Percentiles rank a stretch among this genome's conserved stretches.
These are phyloP conservation scores for Saccostrea glomerata DNA, from an alignment of 1,140 invertebrate species.

Conservation along the genomic window DNA sequence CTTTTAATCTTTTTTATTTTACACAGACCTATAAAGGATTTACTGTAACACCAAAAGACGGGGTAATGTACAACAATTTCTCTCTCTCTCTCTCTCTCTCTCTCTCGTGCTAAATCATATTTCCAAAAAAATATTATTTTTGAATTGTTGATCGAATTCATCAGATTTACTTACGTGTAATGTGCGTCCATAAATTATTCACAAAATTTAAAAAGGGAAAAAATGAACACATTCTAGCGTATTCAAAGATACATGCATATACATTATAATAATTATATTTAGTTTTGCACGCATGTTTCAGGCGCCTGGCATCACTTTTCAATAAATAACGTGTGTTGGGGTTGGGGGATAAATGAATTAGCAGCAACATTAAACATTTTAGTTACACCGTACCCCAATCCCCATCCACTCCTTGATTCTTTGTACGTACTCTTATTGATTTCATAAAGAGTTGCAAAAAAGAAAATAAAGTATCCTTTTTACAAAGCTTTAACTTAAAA, in stretches of 20 bases:
- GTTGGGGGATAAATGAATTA: no score
- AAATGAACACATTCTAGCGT: not conserved
- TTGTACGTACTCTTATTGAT: no score
- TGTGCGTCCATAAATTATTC: no score
- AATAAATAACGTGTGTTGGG: no score
- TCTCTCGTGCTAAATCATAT: not conserved
- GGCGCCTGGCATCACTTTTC: no score
- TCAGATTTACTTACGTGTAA: no score
- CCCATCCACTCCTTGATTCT: no score
- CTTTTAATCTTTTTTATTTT: conserved; percentile 26
- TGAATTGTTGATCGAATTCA: not conserved
- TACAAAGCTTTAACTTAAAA: no score
- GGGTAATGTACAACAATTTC: not conserved
- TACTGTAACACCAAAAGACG: not conserved
- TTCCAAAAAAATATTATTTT: not conserved
- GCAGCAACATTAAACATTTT: no score
- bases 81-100: conserved; percentile 34
- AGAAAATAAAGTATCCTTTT: no score
- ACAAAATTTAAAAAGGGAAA: not conserved
- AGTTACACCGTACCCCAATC: no score
- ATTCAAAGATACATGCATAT: not conserved
- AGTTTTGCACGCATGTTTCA: not conserved
- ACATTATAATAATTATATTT: not conserved
- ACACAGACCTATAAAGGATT: not conserved
- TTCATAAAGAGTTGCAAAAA: no score